Conservation (phyloP, 1,140 invertebrate species). For the Caerostris darwini region DNA sequence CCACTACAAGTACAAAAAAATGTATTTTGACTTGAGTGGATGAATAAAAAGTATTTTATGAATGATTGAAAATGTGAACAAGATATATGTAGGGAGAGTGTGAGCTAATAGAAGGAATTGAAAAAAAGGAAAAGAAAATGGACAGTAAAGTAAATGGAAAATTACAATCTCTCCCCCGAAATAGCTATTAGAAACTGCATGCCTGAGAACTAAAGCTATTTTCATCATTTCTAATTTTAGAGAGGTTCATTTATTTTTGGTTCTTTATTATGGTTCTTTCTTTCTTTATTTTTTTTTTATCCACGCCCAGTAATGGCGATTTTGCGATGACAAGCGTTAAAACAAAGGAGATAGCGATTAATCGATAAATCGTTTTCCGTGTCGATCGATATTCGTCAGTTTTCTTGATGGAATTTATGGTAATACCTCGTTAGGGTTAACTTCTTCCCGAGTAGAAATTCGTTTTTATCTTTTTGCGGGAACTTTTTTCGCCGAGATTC, state of each 20-base stretch:
- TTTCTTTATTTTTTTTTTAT: background rate
- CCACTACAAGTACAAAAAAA: no score
- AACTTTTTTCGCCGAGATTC: background rate
- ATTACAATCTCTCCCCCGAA: conserved; percentile 5
- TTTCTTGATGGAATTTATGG: conserved; percentile 48
- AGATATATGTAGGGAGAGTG: no score
- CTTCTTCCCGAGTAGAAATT: background rate
- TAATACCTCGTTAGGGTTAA: conserved; percentile 35
- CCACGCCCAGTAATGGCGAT: background rate
- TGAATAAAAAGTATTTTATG: no score
- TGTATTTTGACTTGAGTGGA: no score
- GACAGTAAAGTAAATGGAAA: background rate
- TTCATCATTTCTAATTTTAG: conserved; percentile 45
- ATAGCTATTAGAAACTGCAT: conserved; percentile 26
- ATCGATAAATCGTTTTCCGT: conserved; percentile 29
- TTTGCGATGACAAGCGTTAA: conserved; percentile 52
- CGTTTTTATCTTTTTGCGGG: background rate
- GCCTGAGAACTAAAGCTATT: background rate
- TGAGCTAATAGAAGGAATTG: no score
- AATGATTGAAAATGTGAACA: no score
- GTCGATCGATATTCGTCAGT: conserved; percentile 28
- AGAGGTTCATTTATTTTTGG: conserved; percentile 3
- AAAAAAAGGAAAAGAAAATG: no score
- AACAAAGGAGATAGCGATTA: conserved; percentile 55
- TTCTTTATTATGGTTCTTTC: no score